Percentiles rank a stretch among this genome's conserved stretches.
phyloP scores from a whole-genome alignment of 2,113 vertebrate genomes.

The Pollimyrus isidori region DNA sequence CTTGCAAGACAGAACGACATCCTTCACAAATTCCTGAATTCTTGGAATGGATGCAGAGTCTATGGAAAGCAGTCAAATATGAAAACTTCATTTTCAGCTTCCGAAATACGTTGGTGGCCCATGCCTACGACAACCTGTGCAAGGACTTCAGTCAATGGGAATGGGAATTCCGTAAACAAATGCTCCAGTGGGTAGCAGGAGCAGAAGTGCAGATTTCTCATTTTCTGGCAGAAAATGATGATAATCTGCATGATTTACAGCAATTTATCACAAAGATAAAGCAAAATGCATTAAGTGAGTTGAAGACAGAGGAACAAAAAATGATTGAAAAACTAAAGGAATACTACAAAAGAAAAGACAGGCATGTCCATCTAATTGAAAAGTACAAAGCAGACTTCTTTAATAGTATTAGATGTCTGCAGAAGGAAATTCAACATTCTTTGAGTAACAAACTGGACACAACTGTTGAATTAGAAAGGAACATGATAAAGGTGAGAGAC shows the following conservation, averaged over 20 bases:
- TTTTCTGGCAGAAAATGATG: background rate
- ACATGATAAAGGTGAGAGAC: constrained; percentile 17
- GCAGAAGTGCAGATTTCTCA: background rate
- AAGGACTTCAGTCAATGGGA: constrained; percentile 29
- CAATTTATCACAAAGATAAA: constrained; percentile 1
- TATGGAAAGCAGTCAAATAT: constrained; percentile 35
- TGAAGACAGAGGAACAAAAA: constrained; percentile 19
- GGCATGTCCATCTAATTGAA: constrained; percentile 27
- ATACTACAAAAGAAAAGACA: constrained; percentile 27
- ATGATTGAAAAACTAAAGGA: constrained; percentile 8
- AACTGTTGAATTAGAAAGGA: constrained; percentile 15
- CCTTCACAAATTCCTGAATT: constrained; percentile 39
- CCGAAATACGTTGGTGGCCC: constrained; percentile 34
- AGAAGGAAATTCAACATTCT: constrained; percentile 16
- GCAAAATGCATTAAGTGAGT: background rate
- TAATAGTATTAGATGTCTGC: background rate
- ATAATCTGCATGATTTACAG: constrained; percentile 27
- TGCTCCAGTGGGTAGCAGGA: constrained; percentile 16
- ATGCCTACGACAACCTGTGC: constrained; percentile 35
- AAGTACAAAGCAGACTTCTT: constrained; percentile 33
- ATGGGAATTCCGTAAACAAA: constrained; percentile 27
- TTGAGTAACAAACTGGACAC: constrained; percentile 22
- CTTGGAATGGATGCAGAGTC: constrained; percentile 16
- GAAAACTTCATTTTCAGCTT: constrained; percentile 44
- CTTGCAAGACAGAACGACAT: background rate